phyloP scores from a whole-genome alignment of 2,888 invertebrate species.

The Agonopterix alstromeriana region DNA sequence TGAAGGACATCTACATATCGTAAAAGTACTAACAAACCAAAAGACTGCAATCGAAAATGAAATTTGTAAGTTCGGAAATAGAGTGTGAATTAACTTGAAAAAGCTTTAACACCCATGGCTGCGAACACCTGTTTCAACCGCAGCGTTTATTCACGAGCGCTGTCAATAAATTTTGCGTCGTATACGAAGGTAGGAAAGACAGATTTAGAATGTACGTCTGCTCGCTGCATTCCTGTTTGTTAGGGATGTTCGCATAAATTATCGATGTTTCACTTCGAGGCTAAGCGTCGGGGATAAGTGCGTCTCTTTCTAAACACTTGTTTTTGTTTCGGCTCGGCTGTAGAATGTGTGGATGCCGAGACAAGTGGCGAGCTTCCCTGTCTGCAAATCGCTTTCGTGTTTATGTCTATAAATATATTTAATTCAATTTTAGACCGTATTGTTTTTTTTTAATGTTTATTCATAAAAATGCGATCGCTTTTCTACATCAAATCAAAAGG shows the following conservation, averaged over 20 bases:
- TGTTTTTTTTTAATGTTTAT: neutral
- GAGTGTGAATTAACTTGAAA: conserved; percentile 12
- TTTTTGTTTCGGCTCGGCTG: conserved; percentile 55
- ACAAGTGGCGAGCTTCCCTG: conserved; percentile 48
- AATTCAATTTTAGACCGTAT: neutral
- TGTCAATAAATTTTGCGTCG: conserved; percentile 20
- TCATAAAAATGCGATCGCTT: neutral
- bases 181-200: conserved; percentile 11
- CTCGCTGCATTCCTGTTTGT: conserved; percentile 60
- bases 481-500: neutral
- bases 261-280: conserved; percentile 67
- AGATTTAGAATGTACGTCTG: conserved; percentile 14
- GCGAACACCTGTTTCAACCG: conserved; percentile 73
- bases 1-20: conserved; percentile 29
- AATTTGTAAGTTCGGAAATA: conserved; percentile 5
- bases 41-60: conserved; percentile 11
- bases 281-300: conserved; percentile 44
- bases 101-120: conserved; percentile 39
- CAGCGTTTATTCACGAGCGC: conserved; percentile 42
- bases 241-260: conserved; percentile 76
- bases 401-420: conserved; percentile 18
- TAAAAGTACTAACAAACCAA: conserved; percentile 24
- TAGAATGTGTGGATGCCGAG: conserved; percentile 45
- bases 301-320: conserved; percentile 63
- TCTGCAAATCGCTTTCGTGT: conserved; percentile 32